These are phyloP conservation scores for Vultur gryphus DNA, from an alignment of 2,797 vertebrate species.

Conservation along the genomic window DNA sequence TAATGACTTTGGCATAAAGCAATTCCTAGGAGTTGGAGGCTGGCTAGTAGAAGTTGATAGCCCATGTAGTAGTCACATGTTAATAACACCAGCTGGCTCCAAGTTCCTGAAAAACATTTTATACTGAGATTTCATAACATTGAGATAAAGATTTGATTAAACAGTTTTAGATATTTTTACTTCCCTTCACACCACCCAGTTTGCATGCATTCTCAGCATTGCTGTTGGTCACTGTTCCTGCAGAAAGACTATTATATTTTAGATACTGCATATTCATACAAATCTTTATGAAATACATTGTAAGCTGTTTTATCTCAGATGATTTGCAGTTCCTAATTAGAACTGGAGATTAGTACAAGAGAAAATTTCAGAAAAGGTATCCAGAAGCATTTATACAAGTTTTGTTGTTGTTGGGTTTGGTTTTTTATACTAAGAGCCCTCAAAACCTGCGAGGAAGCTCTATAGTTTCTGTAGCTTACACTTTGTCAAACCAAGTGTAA, in stretches of 20 bases:
- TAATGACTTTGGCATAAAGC: slow-evolving; percentile 5
- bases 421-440: neutral
- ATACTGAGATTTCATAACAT: neutral
- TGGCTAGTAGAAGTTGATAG: neutral
- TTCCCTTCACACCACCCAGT: neutral
- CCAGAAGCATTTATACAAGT: neutral
- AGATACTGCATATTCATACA: neutral
- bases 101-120: neutral
- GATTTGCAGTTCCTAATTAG: neutral
- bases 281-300: neutral
- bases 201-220: neutral
- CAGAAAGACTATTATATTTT: neutral
- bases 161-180: neutral
- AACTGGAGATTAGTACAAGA: neutral
- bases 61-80: neutral
- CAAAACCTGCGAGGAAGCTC: neutral
- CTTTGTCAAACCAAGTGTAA: neutral
- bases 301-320: neutral
- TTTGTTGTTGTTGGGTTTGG: neutral
- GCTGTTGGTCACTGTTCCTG: neutral
- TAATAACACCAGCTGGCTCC: neutral
- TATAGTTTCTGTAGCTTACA: neutral
- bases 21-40: slow-evolving; percentile 14
- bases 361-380: neutral
- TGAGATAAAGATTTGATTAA: neutral